Evolutionary conservation across 2,113 vertebrate species (phyloP).

Genomic region (Cyrtonyx montezumae): DNA sequence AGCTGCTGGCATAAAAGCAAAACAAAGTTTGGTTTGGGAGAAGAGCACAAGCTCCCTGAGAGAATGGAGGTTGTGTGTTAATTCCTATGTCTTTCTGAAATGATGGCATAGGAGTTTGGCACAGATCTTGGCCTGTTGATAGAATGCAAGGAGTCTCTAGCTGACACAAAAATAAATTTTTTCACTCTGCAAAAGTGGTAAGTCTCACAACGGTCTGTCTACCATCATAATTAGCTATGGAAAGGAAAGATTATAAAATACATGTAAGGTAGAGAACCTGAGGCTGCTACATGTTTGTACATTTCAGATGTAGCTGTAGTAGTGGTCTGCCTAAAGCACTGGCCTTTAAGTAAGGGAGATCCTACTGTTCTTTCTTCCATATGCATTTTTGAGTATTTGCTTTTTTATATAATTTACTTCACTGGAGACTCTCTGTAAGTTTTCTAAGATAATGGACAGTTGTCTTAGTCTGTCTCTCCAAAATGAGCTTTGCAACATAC

Average conservation of each 20-base stretch:
- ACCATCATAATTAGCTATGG: not conserved
- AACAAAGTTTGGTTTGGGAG: not conserved
- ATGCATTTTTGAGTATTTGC: not conserved
- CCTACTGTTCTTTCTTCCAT: not conserved
- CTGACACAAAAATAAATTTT: not conserved
- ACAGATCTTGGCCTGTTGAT: not conserved
- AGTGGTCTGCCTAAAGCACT: rapidly evolving
- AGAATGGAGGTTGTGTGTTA: not conserved
- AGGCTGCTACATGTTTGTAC: rapidly evolving
- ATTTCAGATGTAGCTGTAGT: not conserved
- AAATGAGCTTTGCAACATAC: not conserved
- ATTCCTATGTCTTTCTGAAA: not conserved
- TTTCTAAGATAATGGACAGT: rapidly evolving
- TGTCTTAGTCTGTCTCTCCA: not conserved
- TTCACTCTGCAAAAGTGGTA: not conserved
- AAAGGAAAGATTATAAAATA: not conserved
- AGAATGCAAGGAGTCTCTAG: not conserved
- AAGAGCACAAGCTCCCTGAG: not conserved
- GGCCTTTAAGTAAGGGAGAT: not conserved
- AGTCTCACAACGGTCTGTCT: not conserved
- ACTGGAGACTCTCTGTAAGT: not conserved
- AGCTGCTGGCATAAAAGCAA: not conserved
- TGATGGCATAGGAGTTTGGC: not conserved
- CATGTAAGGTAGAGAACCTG: not conserved
- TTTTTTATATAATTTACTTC: not conserved